Evolutionary conservation across 2,797 vertebrate species (phyloP).

Genomic region (Cryptoblepharus egeriae): DNA sequence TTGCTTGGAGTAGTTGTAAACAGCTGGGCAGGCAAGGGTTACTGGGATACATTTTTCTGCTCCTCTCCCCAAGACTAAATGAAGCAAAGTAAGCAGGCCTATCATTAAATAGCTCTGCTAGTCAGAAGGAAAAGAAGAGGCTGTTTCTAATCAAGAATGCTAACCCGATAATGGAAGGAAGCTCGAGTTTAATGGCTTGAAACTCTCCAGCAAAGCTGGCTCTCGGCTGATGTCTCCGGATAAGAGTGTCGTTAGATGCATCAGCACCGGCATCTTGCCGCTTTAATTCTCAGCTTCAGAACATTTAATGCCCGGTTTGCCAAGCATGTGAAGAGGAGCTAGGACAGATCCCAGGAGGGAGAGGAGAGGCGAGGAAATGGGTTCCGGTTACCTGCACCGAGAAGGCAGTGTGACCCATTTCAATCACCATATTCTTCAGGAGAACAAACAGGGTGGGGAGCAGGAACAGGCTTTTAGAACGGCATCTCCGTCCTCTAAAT

Average conservation of each 20-base stretch:
- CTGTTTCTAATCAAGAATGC: constrained; percentile 34
- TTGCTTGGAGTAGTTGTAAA: not conserved
- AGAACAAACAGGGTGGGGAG: not conserved
- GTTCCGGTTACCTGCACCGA: not conserved
- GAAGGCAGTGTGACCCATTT: constrained; percentile 2
- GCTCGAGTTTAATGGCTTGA: constrained; percentile 32
- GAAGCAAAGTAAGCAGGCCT: constrained; percentile 16
- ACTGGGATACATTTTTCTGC: not conserved
- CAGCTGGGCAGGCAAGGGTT: constrained; percentile 8
- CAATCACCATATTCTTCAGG: not conserved
- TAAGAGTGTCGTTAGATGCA: constrained; percentile 1
- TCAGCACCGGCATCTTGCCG: not conserved
- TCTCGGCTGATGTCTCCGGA: constrained; percentile 16
- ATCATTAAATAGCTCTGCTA: constrained; percentile 25
- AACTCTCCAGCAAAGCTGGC: constrained; percentile 26
- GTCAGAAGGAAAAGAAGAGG: constrained; percentile 26
- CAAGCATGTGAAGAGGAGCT: not conserved
- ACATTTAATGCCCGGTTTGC: not conserved
- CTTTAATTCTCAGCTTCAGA: constrained; percentile 14
- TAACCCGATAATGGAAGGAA: constrained; percentile 32
- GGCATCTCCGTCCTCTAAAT: not conserved
- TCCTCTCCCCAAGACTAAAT: not conserved
- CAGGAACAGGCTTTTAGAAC: not conserved
- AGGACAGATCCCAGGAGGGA: constrained; percentile 8
- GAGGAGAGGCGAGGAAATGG: not conserved